Base-by-base conservation (phyloP, 2,113 vertebrate species). In the Rhadina sibilatrix region DNA sequence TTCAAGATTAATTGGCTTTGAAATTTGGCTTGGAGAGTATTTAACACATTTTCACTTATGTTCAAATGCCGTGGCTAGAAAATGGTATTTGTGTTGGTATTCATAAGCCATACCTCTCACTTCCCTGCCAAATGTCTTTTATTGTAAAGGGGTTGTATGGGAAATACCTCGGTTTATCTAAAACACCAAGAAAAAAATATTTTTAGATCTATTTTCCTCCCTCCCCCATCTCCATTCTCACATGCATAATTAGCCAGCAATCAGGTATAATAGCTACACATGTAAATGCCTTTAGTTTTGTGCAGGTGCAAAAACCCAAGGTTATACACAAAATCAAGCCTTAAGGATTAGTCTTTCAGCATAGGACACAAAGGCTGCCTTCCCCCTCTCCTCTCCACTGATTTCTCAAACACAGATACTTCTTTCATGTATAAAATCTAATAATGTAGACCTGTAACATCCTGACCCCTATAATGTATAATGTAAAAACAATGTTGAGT, bases 231-330 rank as follows among this genome's bases (percentile, higher is more conserved):
- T 89, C 30, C 53, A 70, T 84, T 93, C 88, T 87, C 81, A 64
- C 75, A 86, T 1, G 7, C 69, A 64, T 95, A 96, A 96, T 97
- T 97, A 96, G 57, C 60, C 72, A 94, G 96, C 96, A 97, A 95
- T 97, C 94, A 97, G 88, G 86, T 96, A 94, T 90, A 92, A 94
- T 96, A 95, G 72, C 88, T 93, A 92, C 64, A 90, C 85, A 92
- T 96, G 93, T 96, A 97, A 96, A 96, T 95, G 95, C 44, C 79
- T 94, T 92, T 83, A 90, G 85, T 92, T 95, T 90, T 2, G 0
- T 87, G 85, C 93, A 96, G 94, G 92, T 97, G 96, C 93, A 95
- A 88, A 96, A 94, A 85, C 52, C 2, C 54, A 93, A 90, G 79
- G 83, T 95, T 96, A 66, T 61, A 64, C 64, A 89, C 60, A 87